These are phyloP conservation scores for Heterodera filipjevi DNA, from an alignment of 2,888 invertebrate genomes.

Conservation along the genomic window DNA sequence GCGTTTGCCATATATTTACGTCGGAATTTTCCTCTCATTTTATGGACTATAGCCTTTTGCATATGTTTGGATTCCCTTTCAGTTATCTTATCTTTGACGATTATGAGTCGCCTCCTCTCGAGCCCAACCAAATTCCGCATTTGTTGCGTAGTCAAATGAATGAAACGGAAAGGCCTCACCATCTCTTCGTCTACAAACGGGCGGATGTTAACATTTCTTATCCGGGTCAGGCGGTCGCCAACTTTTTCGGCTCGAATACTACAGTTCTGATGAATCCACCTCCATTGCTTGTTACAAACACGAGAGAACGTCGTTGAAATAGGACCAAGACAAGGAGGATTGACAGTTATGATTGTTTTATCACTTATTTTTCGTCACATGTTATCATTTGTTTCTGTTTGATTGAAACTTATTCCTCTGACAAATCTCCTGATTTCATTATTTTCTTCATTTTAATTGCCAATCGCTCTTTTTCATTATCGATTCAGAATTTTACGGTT, in stretches of 20 bases:
- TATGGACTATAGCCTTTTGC: not conserved
- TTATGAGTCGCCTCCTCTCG: slow-evolving; percentile 81
- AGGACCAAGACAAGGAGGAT: not conserved
- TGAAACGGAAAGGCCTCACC: slow-evolving; percentile 77
- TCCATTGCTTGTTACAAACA: not conserved
- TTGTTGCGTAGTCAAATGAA: slow-evolving; percentile 75
- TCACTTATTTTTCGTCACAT: not conserved
- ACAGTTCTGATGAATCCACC: not conserved
- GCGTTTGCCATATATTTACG: slow-evolving; percentile 67
- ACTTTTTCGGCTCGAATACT: not conserved
- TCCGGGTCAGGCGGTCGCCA: slow-evolving; percentile 71
- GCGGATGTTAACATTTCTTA: slow-evolving; percentile 96
- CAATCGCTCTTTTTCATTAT: not conserved
- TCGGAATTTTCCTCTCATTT: not conserved
- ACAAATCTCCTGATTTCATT: not conserved
- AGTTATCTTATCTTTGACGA: slow-evolving; percentile 62
- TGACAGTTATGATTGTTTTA: not conserved
- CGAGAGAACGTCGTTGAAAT: not conserved
- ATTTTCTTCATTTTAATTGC: not conserved
- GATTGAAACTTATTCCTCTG: not conserved
- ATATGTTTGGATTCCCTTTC: slow-evolving; percentile 27
- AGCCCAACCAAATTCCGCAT: slow-evolving; percentile 87
- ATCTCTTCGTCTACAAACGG: slow-evolving; percentile 85
- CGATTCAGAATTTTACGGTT: not conserved
- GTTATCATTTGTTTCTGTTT: not conserved